phyloP scores from a whole-genome alignment of 2,888 invertebrate species.

The Megalurothrips usitatus region DNA sequence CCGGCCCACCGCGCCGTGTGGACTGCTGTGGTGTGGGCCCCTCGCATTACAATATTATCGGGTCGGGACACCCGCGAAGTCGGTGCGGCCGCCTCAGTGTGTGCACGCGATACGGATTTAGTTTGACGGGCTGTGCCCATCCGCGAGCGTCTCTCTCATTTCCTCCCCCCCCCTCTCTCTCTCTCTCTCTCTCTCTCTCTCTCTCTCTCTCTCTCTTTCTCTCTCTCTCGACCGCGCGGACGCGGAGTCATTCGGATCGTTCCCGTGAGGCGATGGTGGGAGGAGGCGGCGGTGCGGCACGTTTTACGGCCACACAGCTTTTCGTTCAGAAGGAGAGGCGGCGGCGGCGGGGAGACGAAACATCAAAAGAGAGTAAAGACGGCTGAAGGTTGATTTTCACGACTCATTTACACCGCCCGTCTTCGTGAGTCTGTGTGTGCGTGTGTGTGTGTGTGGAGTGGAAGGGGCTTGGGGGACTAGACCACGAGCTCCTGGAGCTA shows the following conservation, averaged over 20 bases:
- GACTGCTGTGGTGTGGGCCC: background rate
- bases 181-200: no score
- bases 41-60: background rate
- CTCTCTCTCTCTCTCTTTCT: no score
- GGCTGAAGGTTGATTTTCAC: background rate
- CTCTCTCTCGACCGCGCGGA: no score
- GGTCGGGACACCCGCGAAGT: background rate
- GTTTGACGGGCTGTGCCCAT: background rate
- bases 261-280: background rate
- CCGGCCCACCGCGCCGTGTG: background rate
- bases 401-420: background rate
- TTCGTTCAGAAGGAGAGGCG: background rate
- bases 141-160: no score
- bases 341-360: no score
- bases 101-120: background rate
- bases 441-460: background rate
- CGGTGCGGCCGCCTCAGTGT: no score
- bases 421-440: background rate
- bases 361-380: no score
- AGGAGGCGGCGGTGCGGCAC: background rate
- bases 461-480: no score
- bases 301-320: background rate
- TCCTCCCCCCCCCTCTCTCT: no score
- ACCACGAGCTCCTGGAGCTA: no score
- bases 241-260: no score